Conservation (phyloP, 1,140 invertebrate genomes). For the Nilaparvata lugens region DNA sequence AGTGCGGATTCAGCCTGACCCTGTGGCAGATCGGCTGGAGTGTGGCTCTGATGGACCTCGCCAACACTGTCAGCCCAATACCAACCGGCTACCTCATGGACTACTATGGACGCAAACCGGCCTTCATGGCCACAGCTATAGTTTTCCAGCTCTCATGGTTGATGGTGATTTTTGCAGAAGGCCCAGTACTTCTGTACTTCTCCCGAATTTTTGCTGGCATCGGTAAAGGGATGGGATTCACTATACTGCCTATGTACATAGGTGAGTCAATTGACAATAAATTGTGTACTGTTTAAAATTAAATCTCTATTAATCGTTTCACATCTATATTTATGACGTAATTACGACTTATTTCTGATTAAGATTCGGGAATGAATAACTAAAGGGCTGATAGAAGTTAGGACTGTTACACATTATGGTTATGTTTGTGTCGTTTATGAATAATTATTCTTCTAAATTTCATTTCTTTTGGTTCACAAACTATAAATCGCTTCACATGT, state of each 20-base stretch:
- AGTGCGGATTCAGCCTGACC: conserved; percentile 10
- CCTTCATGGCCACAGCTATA: conserved; percentile 51
- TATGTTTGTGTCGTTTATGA: too few species aligned
- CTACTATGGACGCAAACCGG: conserved; percentile 58
- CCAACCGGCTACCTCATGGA: conserved; percentile 49
- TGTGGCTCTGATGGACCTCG: conserved; percentile 25
- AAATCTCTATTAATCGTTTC: too few species aligned
- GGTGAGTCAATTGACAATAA: conserved; percentile 60
- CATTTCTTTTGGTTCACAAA: too few species aligned
- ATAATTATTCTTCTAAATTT: too few species aligned
- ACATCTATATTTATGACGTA: too few species aligned
- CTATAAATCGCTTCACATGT: too few species aligned
- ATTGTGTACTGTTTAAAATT: too few species aligned
- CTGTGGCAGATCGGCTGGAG: conserved; percentile 18
- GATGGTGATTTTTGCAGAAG: conserved; percentile 38
- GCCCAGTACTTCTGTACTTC: conserved; percentile 50
- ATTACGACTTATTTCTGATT: too few species aligned
- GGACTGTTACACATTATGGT: too few species aligned
- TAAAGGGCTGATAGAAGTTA: too few species aligned
- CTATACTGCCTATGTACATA: conserved; percentile 43
- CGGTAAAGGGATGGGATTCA: conserved; percentile 40
- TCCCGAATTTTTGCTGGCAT: conserved; percentile 48
- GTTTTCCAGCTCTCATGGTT: conserved; percentile 36
- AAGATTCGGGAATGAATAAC: too few species aligned
- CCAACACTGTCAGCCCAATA: conserved; percentile 23